Evolutionary conservation across 2,113 vertebrate species (phyloP).

Genomic region (Hylia prasina): DNA sequence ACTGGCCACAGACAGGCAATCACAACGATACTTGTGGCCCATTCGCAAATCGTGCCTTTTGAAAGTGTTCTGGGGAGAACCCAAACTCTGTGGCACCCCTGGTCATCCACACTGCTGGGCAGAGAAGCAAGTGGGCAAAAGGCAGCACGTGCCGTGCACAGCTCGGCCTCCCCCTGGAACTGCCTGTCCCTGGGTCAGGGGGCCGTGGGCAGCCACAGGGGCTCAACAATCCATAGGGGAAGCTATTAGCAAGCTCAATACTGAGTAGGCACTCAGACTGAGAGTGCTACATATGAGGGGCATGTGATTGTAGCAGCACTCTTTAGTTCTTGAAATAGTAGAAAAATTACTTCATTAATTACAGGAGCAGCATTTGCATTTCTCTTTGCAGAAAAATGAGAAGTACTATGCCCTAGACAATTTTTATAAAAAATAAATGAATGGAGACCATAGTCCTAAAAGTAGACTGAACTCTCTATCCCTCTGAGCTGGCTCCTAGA

Average conservation of each 20-base stretch:
- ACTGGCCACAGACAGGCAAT: background rate
- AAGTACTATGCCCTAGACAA: background rate
- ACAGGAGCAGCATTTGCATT: background rate
- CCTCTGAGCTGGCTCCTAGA: background rate
- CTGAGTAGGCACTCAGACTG: background rate
- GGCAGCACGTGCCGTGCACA: rapidly evolving
- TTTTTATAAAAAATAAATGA: background rate
- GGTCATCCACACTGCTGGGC: rapidly evolving
- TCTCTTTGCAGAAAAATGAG: background rate
- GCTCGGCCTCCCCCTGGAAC: background rate
- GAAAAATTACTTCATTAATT: background rate
- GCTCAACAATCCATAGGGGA: background rate
- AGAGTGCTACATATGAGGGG: background rate
- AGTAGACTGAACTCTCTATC: background rate
- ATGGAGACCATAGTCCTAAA: slow-evolving; percentile 26
- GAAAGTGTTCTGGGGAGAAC: background rate
- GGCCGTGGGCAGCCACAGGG: rapidly evolving
- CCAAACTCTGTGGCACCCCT: background rate
- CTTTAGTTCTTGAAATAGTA: background rate
- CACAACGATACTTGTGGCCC: rapidly evolving
- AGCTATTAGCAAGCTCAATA: background rate
- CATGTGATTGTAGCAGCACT: background rate
- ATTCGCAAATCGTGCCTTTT: background rate
- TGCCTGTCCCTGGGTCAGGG: background rate
- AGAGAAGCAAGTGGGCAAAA: background rate